Evolutionary conservation across 2,888 invertebrate species (phyloP), one percentile per base, ranked within the genome.

Genomic region (Nipponacmea schrenckii): DNA sequence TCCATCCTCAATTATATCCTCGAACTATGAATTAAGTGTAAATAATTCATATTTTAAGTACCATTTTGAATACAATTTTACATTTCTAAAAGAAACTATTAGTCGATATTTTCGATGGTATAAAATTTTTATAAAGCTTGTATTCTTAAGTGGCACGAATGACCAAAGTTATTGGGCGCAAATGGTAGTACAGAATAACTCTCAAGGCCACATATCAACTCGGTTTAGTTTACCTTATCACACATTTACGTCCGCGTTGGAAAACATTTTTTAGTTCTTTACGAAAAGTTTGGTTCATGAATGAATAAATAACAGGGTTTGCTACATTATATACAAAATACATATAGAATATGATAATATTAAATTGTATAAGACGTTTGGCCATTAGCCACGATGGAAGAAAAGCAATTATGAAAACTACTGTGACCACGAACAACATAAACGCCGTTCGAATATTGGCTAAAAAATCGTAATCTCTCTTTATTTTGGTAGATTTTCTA

Each of bases 251-350:
- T 8, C 70, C 70, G 14, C 64, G 74, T 12, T 65, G 65, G 56
- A 77, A 77, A 1, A 77, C 65, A 24, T 67, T 64, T 46, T 74
- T 77, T 44, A 85, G 71, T 62, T 84, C 83, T 46, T 81, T 75
- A 48, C 83, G 73, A 68, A 84, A 84, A 67, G 83, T 81, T 62
- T 81, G 75, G 73, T 85, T 84, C 84, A 84, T 85, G 74, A 84
- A 85, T 7, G 81, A 79, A 69, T 84, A 84, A 62, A 84, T 84
- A 50, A 84, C 80, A 14, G 84, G 84, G 64, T 84, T 84, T 48
- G 83, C 83, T 39, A 83, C 82, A 69, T 83, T 85, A 72, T 85
- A 84, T 46, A 81, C 79, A 70, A 83, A 84, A 74, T 84, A 84
- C 73, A 84, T 77, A 72, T 84, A 84, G 74, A 85, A 84, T 15